These are phyloP conservation scores for Cryptocephalus moraei DNA, from an alignment of 2,888 invertebrate species.

Conservation along the genomic window DNA sequence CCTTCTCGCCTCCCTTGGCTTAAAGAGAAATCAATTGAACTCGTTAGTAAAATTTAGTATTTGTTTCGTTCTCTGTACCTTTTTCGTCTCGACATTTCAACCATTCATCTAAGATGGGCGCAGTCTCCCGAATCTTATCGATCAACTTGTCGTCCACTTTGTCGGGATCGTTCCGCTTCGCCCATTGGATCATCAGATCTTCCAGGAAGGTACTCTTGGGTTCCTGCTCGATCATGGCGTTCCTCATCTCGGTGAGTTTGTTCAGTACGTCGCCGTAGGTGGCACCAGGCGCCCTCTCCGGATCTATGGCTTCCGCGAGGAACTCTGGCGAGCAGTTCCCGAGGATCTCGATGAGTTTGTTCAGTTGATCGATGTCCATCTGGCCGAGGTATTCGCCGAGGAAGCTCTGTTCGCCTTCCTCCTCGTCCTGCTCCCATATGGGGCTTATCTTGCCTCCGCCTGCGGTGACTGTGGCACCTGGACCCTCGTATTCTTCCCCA, in stretches of 20 bases:
- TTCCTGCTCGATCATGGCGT: constrained; percentile 1
- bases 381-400: constrained; percentile 7
- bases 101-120: constrained; percentile 17
- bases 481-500: constrained; percentile 4
- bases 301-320: constrained; percentile 15
- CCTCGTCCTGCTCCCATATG: constrained; percentile 1
- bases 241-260: constrained; percentile 18
- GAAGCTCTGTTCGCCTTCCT: constrained; percentile 5
- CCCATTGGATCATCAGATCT: constrained; percentile 25
- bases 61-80: not conserved
- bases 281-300: constrained; percentile 15
- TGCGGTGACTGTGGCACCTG: constrained; percentile 1
- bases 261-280: constrained; percentile 21
- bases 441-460: not conserved
- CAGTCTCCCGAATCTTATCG: constrained; percentile 24
- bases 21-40: too few species aligned
- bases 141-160: constrained; percentile 20
- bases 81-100: not conserved
- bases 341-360: constrained; percentile 22
- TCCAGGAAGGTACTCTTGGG: constrained; percentile 17
- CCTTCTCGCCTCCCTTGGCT: too few species aligned
- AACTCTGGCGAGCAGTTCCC: constrained; percentile 20
- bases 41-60: too few species aligned
- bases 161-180: constrained; percentile 21
- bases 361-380: constrained; percentile 15